Evolutionary conservation across 2,113 vertebrate genomes (phyloP).

Genomic region (Mesitornis unicolor): DNA sequence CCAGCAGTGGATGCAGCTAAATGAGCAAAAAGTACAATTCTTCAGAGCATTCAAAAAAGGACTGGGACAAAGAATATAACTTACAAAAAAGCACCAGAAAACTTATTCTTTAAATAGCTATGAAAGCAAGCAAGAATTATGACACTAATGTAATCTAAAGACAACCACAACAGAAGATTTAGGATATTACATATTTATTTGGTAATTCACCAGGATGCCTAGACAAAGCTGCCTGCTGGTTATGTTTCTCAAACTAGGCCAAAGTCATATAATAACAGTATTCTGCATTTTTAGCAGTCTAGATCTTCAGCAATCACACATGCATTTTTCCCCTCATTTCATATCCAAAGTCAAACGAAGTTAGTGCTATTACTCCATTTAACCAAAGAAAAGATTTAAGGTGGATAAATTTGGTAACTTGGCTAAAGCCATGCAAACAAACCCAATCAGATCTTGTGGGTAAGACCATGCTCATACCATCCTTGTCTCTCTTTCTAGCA

Average conservation of each 20-base stretch:
- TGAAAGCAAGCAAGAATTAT: background rate
- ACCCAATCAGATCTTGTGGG: fast-evolving
- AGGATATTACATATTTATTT: background rate
- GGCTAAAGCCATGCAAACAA: background rate
- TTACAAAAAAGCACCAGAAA: background rate
- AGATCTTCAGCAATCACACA: background rate
- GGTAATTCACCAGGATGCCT: background rate
- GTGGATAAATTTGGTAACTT: background rate
- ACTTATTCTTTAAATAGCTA: background rate
- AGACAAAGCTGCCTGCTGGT: background rate
- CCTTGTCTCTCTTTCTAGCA: background rate
- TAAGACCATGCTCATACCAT: background rate
- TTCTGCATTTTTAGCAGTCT: background rate
- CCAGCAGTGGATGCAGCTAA: background rate
- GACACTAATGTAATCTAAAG: background rate
- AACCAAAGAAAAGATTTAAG: background rate
- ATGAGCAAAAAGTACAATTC: background rate
- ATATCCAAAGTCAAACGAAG: background rate
- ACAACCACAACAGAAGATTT: background rate
- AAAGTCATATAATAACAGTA: background rate
- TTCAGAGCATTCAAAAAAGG: background rate
- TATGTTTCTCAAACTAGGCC: background rate
- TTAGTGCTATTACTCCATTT: background rate
- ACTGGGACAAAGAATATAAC: background rate
- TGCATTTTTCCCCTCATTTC: background rate